Base-by-base conservation (phyloP, 2,113 vertebrate genomes). In the Anseranas semipalmata region DNA sequence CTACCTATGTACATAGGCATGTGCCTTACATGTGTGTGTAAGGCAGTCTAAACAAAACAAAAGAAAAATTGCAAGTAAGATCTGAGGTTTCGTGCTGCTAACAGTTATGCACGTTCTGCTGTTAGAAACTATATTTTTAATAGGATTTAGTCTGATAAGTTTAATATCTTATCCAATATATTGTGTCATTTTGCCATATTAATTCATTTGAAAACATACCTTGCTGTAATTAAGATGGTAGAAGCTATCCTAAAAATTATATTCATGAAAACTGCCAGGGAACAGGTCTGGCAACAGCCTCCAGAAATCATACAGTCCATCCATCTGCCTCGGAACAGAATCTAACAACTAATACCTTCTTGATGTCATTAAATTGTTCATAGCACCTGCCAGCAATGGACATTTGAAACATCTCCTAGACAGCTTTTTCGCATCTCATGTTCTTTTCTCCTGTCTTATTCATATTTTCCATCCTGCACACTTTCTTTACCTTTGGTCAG, bases 1-100 rank as follows among this genome's bases (percentile, higher is more conserved):
- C 70, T 58, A 35, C 43, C 58, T 92, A 22, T 93, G 80, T n/a
- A 93, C 71, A 93, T n/a, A n/a, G n/a, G n/a, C n/a, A n/a, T n/a
- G n/a, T n/a, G n/a, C n/a, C n/a, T n/a, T n/a, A n/a, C n/a, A n/a
- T n/a, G n/a, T n/a, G n/a, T n/a, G n/a, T 13, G 3, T 35, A 83
- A 82, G 15, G 15, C 24, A 88, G 22, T 25, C 21, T 39, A 77
- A 96, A 75, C 17, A 48, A 78, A 73, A 43, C 3, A 79, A 88
- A 59, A 53, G 41, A 80, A 71, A 50, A 55, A 28, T 21, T 72
- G 15, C 7, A 41, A 52, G 53, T 68, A 62, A 30, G 12, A n/a
- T 63, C 8, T 32, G 10, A 66, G 22, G 24, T 65, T 77, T 89
- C 33, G 15, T 63, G 28, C 13, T 46, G 15, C 16, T 70, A 56